Evolutionary conservation across 2,888 invertebrate genomes (phyloP).

Genomic region (Aricia artaxerxes): DNA sequence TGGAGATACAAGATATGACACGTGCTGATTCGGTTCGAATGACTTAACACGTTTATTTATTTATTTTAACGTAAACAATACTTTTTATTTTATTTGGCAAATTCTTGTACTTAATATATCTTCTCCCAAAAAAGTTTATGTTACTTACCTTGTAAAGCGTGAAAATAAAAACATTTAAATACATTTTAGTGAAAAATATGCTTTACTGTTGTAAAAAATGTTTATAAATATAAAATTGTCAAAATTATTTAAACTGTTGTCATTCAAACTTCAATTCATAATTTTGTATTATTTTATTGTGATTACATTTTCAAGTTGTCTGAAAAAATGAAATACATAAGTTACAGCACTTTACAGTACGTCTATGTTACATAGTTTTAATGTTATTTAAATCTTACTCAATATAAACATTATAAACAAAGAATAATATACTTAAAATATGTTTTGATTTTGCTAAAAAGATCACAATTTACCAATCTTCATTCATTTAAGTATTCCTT

Average conservation of each 20-base stretch:
- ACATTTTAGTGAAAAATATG: background rate
- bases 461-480: too few species aligned
- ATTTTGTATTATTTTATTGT: background rate
- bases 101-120: background rate
- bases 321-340: background rate
- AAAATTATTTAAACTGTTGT: too few species aligned
- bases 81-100: background rate
- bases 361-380: background rate
- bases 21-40: background rate
- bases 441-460: too few species aligned
- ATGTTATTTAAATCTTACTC: background rate
- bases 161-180: background rate
- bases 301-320: background rate
- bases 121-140: background rate
- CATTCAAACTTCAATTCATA: too few species aligned
- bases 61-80: background rate
- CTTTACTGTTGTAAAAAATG: background rate
- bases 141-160: background rate
- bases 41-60: background rate
- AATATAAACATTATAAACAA: background rate
- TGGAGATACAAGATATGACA: slow-evolving; percentile 7
- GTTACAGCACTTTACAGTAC: background rate
- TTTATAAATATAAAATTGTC: too few species aligned
- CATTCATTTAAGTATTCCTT: too few species aligned
- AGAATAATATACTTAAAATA: background rate